A percentile compares a stretch with the other conserved stretches of the same genome.
phyloP scores from a whole-genome alignment of 1,140 invertebrate genomes.

The Polypedilum pembai region DNA sequence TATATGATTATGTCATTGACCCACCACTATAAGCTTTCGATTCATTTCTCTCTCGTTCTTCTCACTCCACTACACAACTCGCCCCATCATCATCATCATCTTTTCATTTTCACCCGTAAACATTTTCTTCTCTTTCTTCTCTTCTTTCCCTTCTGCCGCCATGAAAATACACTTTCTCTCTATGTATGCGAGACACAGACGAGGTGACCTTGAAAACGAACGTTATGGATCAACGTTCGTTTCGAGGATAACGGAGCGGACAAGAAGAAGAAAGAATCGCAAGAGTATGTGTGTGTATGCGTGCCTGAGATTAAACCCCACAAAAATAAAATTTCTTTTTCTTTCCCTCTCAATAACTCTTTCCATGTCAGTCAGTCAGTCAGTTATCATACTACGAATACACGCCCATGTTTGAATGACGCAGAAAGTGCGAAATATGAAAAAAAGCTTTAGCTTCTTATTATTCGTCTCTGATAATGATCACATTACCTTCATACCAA shows the following conservation, averaged over 20 bases:
- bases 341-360: neutral
- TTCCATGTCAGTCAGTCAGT: neutral
- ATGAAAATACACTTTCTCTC: slow-evolving; percentile 17
- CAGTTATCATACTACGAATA: too few species aligned
- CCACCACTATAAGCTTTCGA: neutral
- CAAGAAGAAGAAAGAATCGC: neutral
- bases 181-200: neutral
- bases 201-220: slow-evolving; percentile 17
- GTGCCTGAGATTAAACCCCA: slow-evolving; percentile 1
- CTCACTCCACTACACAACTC: neutral
- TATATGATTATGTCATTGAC: slow-evolving; percentile 4
- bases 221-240: slow-evolving; percentile 1
- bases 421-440: neutral
- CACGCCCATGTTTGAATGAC: neutral
- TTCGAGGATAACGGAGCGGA: neutral
- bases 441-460: neutral
- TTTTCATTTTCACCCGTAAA: slow-evolving; percentile 12
- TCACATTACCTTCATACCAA: too few species aligned
- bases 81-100: neutral
- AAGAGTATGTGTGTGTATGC: neutral
- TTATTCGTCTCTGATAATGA: too few species aligned
- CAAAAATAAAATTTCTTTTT: neutral
- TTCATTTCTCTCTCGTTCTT: slow-evolving; percentile 1
- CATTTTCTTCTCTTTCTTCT: neutral
- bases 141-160: neutral